Evolutionary conservation across 2,113 vertebrate genomes (phyloP), one percentile per base, ranked within the genome.

Genomic region (Zingel zingel): DNA sequence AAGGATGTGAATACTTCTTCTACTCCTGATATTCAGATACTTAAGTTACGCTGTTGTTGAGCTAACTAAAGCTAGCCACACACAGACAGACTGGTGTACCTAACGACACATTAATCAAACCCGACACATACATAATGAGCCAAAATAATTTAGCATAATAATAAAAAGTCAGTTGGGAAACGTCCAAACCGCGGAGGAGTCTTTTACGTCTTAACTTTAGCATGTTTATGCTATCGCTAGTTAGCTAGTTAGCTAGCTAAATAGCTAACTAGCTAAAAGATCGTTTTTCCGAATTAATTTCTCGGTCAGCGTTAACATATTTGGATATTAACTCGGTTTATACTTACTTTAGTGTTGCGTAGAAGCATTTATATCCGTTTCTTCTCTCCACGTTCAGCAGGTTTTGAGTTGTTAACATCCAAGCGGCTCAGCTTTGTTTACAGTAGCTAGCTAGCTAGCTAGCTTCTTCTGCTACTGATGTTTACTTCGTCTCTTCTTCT

Each of bases 381-480:
- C 12, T n/a, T 16, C 12, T 30, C 1, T 0, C 6, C 76, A 14
- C 7, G 6, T 19, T 3, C 9, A 4, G 10, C 15, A 1, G 27
- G 2, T 59, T 54, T 21, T 18, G 0, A 0, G 14, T 2, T 15
- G 4, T 71, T 8, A 0, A 6, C n/a, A n/a, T 27, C 5, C 14
- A 2, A 0, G 0, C 7, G 36, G 74, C 9, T 33, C 27, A 33
- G 75, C 74, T 84, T 90, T 92, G 79, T 91, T 91, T 86, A 89
- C 67, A 77, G 65, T 1, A 9, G 61, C 59, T 47, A 45, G 45
- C 14, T 1, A 9, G 61, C 59, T 47, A 45, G 45, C 13, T 4
- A 15, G 8, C 73, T 85, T 67, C 78, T 56, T 72, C 83, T 39
- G 61, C 18, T 39, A 2, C 36, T 39, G 6, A 30, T 30, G 30